Evolutionary conservation across 2,113 vertebrate genomes (phyloP), one percentile per base, ranked within the genome.

Genomic region (Nanorana parkeri): DNA sequence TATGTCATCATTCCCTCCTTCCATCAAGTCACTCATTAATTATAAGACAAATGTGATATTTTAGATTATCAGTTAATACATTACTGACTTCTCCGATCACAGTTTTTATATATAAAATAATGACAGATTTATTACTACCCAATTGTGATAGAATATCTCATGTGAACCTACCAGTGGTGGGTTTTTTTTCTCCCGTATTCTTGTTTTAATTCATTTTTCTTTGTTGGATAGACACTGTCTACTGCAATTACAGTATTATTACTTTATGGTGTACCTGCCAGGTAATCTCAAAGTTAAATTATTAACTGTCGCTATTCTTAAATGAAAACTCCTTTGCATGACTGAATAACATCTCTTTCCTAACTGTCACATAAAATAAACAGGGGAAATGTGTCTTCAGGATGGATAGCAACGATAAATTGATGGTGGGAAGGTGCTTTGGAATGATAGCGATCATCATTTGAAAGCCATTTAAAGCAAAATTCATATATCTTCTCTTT

Each of bases 61-160:
- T 93, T 96, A 95, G 90, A 92, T 92, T 89, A 91, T 89, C 91
- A 94, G 95, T 95, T 96, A 95, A 96, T 95, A 95, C 95, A 96
- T 92, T 92, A 41, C 84, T 94, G 93, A 94, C 93, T 92, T 93
- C 93, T 93, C 93, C 91, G 94, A 94, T 96, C 94, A 93, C 79
- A 94, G 89, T 90, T 89, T 92, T 92, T 90, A 90, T 89, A 94
- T 32, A 54, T 21, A 67, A 78, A 78, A 55, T 58, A 96, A 93
- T 96, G 96, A 95, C 96, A 96, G 95, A 94, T 96, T 97, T 95
- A 97, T 97, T 97, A 96, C 92, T 88, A 91, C 89, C 80, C 41
- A 86, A 87, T 86, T 87, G 89, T 91, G 89, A 88, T 90, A 90
- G 91, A 92, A 91, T 89, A 86, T 92, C 90, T 92, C 91, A 86